These are phyloP conservation scores for Mus minutoides DNA, from an alignment of 2,797 vertebrate genomes.

Conservation along the genomic window DNA sequence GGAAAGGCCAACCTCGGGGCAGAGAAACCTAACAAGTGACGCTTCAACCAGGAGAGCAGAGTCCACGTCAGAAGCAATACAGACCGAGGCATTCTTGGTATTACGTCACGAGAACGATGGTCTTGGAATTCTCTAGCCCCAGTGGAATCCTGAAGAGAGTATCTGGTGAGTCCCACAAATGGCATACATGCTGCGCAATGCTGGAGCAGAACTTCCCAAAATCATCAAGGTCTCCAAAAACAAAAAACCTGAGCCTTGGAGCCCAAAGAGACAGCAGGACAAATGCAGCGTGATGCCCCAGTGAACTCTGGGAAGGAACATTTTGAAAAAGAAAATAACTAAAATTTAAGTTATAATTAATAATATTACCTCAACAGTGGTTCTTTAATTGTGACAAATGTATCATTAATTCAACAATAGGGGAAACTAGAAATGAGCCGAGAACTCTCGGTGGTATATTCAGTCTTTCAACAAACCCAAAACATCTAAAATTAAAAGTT, in stretches of 20 bases:
- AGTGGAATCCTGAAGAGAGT: neutral
- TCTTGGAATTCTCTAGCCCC: neutral
- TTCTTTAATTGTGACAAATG: slow-evolving; percentile 10
- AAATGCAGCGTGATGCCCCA: neutral
- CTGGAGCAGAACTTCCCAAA: neutral
- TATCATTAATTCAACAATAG: neutral
- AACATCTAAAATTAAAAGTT: slow-evolving; percentile 42
- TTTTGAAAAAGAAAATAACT: neutral
- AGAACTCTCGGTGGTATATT: neutral
- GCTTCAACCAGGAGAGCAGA: neutral
- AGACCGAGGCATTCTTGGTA: neutral
- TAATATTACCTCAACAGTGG: neutral
- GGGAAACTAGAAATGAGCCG: neutral
- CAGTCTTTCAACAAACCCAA: slow-evolving; percentile 29
- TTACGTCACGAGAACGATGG: neutral
- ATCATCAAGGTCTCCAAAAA: neutral
- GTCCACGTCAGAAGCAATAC: neutral
- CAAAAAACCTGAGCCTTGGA: slow-evolving; percentile 34
- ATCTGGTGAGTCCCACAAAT: neutral
- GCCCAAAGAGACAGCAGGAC: neutral
- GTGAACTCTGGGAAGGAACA: neutral
- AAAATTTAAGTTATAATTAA: slow-evolving; percentile 41
- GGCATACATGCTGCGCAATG: neutral
- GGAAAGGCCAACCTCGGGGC: neutral
- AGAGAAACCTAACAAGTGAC: neutral